Base-by-base conservation (phyloP, 1,140 invertebrate genomes). In the Ephestia elutella region DNA sequence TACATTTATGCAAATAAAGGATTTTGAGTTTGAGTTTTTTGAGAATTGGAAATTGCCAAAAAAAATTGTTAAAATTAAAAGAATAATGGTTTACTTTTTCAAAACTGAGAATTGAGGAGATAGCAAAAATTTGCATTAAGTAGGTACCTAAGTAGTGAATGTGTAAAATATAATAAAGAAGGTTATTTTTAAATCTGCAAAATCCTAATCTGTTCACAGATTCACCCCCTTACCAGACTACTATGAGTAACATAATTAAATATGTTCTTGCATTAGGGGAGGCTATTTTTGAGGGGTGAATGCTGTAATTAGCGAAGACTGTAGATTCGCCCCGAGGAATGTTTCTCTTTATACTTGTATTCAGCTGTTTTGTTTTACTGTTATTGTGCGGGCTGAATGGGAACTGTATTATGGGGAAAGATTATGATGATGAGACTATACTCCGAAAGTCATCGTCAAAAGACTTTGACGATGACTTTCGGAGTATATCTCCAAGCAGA, bases 301-400 rank as follows among this genome's bases (percentile, higher is more conserved):
- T 28, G 28, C 15, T 55, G 35, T 60, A 60, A 60, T 60, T 60
- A 60, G 35, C 51, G 21, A 49, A 49, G n/a, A 32, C 32, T 35
- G 51, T 25, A 48, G 25, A 44, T 35, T 25, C 32, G 57, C 57
- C 50, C 30, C 30, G 18, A 59, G 57, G 30, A 38, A 60, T 60
- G 35, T 60, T 25, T 60, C 21, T 1, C 38, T 15, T n/a, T 57
- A 53, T 53, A 25, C 19, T 21, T 55, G 49, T 35, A 28, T 50
- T 21, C 20, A 30, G 51, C 49, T 60, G 58, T 55, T 54, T 60
- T 60, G 58, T 60, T 60, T 60, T 55, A 55, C 32, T 60, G 51
- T 54, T 60, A 60, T 60, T 60, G 53, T 20, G 13, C 21, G 13
- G 50, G 21, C 11, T 53, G 50, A 25, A 53, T 21, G 50, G 21